A percentile compares a stretch with the other conserved stretches of the same genome.
Conservation (phyloP, 2,888 invertebrate species). For the Thymelicus sylvestris region DNA sequence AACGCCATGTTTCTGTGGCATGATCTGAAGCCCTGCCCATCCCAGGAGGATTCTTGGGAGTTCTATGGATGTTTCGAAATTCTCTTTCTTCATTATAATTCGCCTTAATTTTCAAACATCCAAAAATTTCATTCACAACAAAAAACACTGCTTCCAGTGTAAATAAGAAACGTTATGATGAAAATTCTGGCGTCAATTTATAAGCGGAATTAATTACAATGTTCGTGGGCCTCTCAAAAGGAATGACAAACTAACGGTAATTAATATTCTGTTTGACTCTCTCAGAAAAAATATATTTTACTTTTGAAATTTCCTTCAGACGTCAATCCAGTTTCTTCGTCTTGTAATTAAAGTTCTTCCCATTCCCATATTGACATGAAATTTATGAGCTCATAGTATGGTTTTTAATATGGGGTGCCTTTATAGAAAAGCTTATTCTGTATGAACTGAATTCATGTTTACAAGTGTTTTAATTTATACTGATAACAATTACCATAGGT, state of each 20-base stretch:
- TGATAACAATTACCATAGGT: not conserved
- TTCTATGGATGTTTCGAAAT: slow-evolving; percentile 52
- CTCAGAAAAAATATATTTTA: slow-evolving; percentile 28
- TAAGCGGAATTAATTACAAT: slow-evolving; percentile 36
- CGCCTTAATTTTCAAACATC: not conserved
- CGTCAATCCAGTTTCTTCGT: slow-evolving; percentile 29
- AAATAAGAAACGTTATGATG: slow-evolving; percentile 6
- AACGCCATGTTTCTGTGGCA: slow-evolving; percentile 32
- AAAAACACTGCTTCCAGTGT: not conserved
- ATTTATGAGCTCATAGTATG: no score
- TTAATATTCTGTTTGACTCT: slow-evolving; percentile 38
- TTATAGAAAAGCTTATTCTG: not conserved
- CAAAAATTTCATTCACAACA: not conserved
- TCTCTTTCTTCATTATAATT: slow-evolving; percentile 3
- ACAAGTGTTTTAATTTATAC: not conserved
- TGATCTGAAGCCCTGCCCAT: slow-evolving; percentile 59
- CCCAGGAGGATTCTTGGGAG: slow-evolving; percentile 52
- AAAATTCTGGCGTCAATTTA: slow-evolving; percentile 9
- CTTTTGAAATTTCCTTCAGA: slow-evolving; percentile 33
- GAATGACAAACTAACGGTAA: slow-evolving; percentile 39
- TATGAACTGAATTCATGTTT: not conserved
- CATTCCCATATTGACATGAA: slow-evolving; percentile 5
- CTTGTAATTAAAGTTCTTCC: slow-evolving; percentile 37
- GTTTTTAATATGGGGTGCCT: not conserved
- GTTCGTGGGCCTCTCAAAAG: slow-evolving; percentile 23